Evolutionary conservation across 2,888 invertebrate genomes (phyloP).

Genomic region (Drosophila putrida): DNA sequence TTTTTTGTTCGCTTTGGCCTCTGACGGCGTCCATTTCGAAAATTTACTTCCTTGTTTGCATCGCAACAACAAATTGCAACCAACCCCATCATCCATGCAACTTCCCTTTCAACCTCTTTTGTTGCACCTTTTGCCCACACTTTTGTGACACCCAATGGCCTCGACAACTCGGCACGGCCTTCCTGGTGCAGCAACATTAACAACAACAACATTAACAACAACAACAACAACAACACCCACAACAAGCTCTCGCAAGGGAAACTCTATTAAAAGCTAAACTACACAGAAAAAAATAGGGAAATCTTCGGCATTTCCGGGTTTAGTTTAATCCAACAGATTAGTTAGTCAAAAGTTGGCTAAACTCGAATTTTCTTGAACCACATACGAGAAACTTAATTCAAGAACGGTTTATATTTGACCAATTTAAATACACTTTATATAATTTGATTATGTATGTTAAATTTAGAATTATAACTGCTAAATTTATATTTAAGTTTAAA

Average conservation of each 20-base stretch:
- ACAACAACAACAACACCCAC: constrained; percentile 30
- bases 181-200: constrained; percentile 40
- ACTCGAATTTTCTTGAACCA: too few relatives aligned
- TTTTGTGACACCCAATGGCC: constrained; percentile 34
- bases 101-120: background rate
- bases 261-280: constrained; percentile 25
- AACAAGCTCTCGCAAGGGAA: constrained; percentile 14
- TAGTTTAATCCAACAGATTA: too few relatives aligned
- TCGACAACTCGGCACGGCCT: constrained; percentile 42
- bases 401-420: too few relatives aligned
- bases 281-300: too few relatives aligned
- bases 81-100: constrained; percentile 6
- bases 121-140: background rate
- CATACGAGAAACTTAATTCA: too few relatives aligned
- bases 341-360: too few relatives aligned
- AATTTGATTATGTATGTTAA: too few relatives aligned
- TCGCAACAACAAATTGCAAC: constrained; percentile 42
- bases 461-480: too few relatives aligned
- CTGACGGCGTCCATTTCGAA: constrained; percentile 24
- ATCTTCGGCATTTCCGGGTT: too few relatives aligned
- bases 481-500: too few relatives aligned
- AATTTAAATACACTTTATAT: too few relatives aligned
- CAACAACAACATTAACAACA: too few relatives aligned
- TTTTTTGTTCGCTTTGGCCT: constrained; percentile 6
- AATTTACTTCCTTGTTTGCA: constrained; percentile 73